Evolutionary conservation across 2,113 vertebrate genomes (phyloP).

Genomic region (Saccopteryx bilineata): DNA sequence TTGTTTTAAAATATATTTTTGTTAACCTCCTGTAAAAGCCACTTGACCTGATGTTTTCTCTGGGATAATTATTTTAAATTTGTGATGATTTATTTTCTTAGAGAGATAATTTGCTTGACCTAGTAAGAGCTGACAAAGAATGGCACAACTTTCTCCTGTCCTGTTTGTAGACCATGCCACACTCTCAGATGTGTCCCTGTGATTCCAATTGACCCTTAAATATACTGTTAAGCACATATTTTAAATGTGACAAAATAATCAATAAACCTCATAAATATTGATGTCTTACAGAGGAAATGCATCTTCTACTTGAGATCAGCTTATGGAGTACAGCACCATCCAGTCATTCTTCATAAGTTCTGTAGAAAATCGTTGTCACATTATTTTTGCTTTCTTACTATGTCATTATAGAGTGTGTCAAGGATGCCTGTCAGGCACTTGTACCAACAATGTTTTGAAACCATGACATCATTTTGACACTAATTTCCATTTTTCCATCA

Average conservation of each 20-base stretch:
- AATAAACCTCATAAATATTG: constrained; percentile 84
- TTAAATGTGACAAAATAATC: constrained; percentile 83
- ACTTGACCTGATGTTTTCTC: neutral
- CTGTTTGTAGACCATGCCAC: neutral
- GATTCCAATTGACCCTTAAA: constrained; percentile 81
- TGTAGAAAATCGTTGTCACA: constrained; percentile 83
- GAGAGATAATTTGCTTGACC: neutral
- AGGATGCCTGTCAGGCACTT: constrained; percentile 84
- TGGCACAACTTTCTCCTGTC: constrained; percentile 27
- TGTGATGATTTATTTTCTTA: constrained; percentile 42
- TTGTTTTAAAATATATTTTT: neutral
- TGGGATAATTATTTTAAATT: constrained; percentile 41
- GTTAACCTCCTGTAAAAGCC: neutral
- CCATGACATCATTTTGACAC: constrained; percentile 85
- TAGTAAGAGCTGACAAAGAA: constrained; percentile 54
- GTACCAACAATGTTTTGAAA: constrained; percentile 85
- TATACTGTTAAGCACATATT: constrained; percentile 83
- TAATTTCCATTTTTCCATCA: constrained; percentile 85
- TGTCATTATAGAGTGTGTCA: constrained; percentile 84
- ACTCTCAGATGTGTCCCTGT: constrained; percentile 62
- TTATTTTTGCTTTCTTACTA: constrained; percentile 84
- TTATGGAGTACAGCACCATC: constrained; percentile 64
- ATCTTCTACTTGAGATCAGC: constrained; percentile 70
- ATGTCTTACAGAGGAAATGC: constrained; percentile 75
- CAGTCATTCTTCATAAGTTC: constrained; percentile 78